Percentiles rank a stretch among this genome's conserved stretches.
phyloP scores from a whole-genome alignment of 2,113 vertebrate genomes.

The Procavia capensis region DNA sequence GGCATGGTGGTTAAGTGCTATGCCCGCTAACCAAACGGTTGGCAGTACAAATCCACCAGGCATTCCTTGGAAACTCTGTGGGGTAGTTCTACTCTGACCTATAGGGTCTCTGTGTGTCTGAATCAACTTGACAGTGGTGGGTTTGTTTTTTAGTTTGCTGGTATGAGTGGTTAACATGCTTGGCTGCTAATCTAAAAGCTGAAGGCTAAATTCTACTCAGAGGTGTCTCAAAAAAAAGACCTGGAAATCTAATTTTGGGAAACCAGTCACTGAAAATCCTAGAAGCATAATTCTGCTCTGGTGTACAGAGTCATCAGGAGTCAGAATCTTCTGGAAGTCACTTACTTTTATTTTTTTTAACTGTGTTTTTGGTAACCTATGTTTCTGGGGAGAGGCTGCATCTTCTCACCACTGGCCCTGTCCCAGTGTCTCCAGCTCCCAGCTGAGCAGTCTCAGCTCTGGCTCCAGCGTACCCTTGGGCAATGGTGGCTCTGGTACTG shows the following conservation, averaged over 20 bases:
- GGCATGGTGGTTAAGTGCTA: no score
- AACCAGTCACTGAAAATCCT: neutral
- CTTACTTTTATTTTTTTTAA: neutral
- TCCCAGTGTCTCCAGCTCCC: neutral
- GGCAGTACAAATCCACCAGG: no score
- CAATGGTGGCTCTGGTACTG: fast-evolving
- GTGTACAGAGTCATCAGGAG: neutral
- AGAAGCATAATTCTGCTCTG: neutral
- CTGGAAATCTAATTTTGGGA: neutral
- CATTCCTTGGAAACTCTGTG: no score
- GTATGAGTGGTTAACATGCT: no score
- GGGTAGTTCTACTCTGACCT: no score
- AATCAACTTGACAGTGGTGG: no score
- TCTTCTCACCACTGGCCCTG: neutral
- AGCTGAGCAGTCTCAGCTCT: neutral
- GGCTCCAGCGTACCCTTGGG: no score
- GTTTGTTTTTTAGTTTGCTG: no score
- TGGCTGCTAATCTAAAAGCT: neutral
- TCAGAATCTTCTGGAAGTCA: neutral
- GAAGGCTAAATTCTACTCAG: neutral
- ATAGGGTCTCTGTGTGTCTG: no score
- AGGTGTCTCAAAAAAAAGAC: neutral
- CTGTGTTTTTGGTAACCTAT: no score
- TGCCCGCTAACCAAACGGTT: neutral
- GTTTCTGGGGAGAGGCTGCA: fast-evolving